Conservation (phyloP, 2,888 invertebrate species). For the Meta bourneti region DNA sequence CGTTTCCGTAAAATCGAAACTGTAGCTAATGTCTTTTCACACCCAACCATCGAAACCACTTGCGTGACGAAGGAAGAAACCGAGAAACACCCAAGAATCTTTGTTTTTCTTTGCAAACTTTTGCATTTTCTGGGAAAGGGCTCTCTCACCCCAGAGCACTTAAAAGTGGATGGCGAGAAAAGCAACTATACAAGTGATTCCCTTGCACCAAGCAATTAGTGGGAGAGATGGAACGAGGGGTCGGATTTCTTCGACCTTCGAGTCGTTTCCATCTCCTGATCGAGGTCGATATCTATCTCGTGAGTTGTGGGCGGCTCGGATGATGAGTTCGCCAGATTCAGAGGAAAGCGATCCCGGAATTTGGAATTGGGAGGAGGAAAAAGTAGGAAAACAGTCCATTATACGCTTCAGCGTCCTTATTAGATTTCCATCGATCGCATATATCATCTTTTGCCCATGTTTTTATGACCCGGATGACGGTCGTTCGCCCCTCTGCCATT, state of each 20-base stretch:
- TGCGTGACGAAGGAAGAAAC: no score
- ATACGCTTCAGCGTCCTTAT: neutral
- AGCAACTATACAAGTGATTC: no score
- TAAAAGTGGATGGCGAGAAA: no score
- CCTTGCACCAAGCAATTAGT: neutral
- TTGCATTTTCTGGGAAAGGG: no score
- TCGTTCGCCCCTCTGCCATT: neutral
- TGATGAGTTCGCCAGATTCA: neutral
- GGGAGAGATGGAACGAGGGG: neutral
- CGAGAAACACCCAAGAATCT: no score
- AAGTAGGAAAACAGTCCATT: neutral
- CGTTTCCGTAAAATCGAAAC: no score
- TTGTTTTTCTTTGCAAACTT: no score
- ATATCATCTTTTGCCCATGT: neutral
- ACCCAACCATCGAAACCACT: no score
- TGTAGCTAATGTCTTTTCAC: no score
- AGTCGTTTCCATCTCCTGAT: neutral
- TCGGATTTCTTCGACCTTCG: neutral
- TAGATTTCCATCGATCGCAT: constrained; percentile 1
- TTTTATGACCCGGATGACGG: neutral
- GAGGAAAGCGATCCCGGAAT: neutral
- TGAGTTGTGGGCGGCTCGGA: neutral
- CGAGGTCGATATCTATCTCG: neutral
- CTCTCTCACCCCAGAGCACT: no score
- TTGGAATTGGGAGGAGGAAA: neutral